Base-by-base conservation (phyloP, 2,113 vertebrate species). In the Marmota flaviventris region DNA sequence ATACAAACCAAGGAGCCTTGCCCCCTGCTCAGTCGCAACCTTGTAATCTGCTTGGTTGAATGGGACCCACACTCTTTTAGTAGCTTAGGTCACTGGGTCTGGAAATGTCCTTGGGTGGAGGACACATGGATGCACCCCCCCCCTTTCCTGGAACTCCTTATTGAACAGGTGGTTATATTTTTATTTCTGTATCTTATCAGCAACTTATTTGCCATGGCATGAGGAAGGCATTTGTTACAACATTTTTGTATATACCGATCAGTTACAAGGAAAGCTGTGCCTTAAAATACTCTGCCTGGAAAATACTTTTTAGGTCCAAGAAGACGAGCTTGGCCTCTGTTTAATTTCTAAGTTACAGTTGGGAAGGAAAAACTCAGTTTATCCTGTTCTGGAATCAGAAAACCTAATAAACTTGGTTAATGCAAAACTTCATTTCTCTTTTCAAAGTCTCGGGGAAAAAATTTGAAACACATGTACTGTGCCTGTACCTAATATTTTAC, bases 101-200 rank as follows among this genome's bases (percentile, higher is more conserved):
- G 48, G n/a, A 39, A 85, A 97, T 82, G 53, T 75, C 61, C 81
- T 97, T 85, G 53, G 45, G 12, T 48, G 72, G 37, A 93, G 72
- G 61, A 87, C 82, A 92, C 48, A 75, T 27, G 4, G 56, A 67
- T 24, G 45, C 13, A 83, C n/a, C 58, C 9, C 32, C 9, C 32
- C 32, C 76, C 67, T 75, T 48, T 79, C 77, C 70, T 96, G 81
- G 39, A 97, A 73, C 34, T 84, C 78, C 85, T 83, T 97, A 91
- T 73, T 65, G 76, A 96, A 95, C 76, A 97, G 92, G 92, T 95
- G 94, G 82, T 89, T 94, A 91, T 89, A 84, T 95, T 98, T 96
- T 95, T 92, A 96, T 92, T 94, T 85, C 63, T 89, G 37, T 56
- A 72, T 95, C 75, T 96, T 96, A 97, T 97, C 97, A 96, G 79